phyloP scores from a whole-genome alignment of 2,797 vertebrate genomes.

The Zenarchopterus dispar region DNA sequence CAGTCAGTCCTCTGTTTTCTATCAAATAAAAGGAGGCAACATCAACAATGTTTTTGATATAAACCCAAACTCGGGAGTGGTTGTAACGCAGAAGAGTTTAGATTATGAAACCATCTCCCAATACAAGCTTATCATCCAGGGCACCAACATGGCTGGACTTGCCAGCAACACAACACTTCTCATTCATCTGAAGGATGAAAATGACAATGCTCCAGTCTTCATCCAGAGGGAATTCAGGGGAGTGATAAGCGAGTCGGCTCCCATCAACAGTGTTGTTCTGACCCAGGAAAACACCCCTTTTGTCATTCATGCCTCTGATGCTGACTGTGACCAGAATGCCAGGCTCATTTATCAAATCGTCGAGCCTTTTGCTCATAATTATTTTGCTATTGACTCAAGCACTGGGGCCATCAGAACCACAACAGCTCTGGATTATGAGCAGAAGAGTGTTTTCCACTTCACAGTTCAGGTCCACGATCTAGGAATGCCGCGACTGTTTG shows the following conservation, averaged over 20 bases:
- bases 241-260: conserved; percentile 91
- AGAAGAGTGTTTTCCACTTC: conserved; percentile 89
- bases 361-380: conserved; percentile 91
- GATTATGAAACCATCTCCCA: conserved; percentile 90
- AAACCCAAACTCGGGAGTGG: conserved; percentile 95
- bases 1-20: conserved; percentile 94
- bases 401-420: conserved; percentile 93
- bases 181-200: conserved; percentile 93
- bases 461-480: conserved; percentile 96
- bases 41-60: conserved; percentile 87
- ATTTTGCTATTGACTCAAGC: conserved; percentile 95
- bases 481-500: conserved; percentile 89
- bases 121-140: conserved; percentile 90
- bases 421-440: conserved; percentile 90
- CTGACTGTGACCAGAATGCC: conserved; percentile 90
- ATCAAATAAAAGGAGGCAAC: conserved; percentile 95
- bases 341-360: conserved; percentile 96
- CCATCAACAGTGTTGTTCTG: conserved; percentile 90
- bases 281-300: conserved; percentile 89
- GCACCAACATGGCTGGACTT: conserved; percentile 95
- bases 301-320: conserved; percentile 91
- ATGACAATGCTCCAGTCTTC: conserved; percentile 93
- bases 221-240: conserved; percentile 88
- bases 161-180: conserved; percentile 88
- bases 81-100: conserved; percentile 87